Percentiles rank a stretch among this genome's conserved stretches.
These are phyloP conservation scores for Hermetia illucens DNA, from an alignment of 1,140 invertebrate genomes.

Conservation along the genomic window DNA sequence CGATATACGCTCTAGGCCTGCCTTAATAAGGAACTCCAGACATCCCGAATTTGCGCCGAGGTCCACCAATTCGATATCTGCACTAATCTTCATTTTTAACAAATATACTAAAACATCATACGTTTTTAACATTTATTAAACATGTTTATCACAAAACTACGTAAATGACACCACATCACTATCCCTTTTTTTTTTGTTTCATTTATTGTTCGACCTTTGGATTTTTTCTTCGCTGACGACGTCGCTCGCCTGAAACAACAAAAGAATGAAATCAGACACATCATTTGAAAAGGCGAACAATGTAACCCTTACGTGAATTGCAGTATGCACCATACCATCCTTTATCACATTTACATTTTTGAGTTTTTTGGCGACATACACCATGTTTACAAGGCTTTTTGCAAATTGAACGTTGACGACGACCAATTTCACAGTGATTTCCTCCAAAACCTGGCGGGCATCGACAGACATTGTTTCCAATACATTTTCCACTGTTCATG, in stretches of 20 bases:
- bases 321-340: constrained; percentile 60
- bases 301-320: constrained; percentile 30
- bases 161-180: no score
- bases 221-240: neutral
- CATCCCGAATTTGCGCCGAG: no score
- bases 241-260: neutral
- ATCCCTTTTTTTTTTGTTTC: no score
- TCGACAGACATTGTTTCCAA: constrained; percentile 71
- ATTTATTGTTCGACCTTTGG: no score
- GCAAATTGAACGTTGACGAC: constrained; percentile 51
- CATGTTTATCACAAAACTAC: no score
- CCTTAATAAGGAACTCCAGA: no score
- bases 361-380: constrained; percentile 47
- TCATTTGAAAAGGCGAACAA: neutral
- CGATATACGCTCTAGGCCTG: no score
- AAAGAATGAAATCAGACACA: neutral
- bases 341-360: constrained; percentile 53
- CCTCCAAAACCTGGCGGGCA: constrained; percentile 64
- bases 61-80: no score
- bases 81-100: no score
- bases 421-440: constrained; percentile 73
- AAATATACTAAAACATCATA: no score
- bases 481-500: constrained; percentile 69
- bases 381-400: constrained; percentile 57
- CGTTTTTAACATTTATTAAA: no score